A percentile compares a stretch with the other conserved stretches of the same genome.
Evolutionary conservation across 2,113 vertebrate species (phyloP).

Genomic region (Gopherus evgoodei): DNA sequence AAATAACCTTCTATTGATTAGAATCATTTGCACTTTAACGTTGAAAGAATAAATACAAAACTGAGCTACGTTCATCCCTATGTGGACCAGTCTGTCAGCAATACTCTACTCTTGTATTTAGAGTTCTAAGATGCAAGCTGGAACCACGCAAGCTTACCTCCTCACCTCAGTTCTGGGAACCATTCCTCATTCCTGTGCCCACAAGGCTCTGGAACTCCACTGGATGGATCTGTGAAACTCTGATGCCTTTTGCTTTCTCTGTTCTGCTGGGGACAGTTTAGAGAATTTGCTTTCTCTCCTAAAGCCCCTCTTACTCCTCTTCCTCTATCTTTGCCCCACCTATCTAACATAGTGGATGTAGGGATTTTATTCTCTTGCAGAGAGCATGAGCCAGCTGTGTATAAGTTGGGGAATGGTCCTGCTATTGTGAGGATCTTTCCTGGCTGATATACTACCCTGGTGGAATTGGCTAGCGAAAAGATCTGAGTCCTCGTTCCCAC

Average conservation of each 20-base stretch:
- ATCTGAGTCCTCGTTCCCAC: too few relatives aligned
- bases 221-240: neutral
- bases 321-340: neutral
- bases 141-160: neutral
- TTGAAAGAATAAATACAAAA: neutral
- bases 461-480: too few relatives aligned
- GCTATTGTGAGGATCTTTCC: too few relatives aligned
- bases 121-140: neutral
- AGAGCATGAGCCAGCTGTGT: neutral
- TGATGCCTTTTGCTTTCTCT: accelerated
- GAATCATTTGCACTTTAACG: neutral
- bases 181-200: neutral
- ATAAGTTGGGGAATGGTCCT: too few relatives aligned
- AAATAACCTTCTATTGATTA: neutral
- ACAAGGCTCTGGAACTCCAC: neutral
- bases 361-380: neutral
- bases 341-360: accelerated
- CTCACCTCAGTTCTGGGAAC: neutral
- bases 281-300: neutral
- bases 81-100: constrained; percentile 1
- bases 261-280: neutral
- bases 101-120: neutral
- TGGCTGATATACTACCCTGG: too few relatives aligned
- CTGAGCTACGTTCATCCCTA: neutral
- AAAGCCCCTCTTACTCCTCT: accelerated